These are phyloP conservation scores for Spinus pinus DNA, from an alignment of 2,797 vertebrate species.

Conservation along the genomic window DNA sequence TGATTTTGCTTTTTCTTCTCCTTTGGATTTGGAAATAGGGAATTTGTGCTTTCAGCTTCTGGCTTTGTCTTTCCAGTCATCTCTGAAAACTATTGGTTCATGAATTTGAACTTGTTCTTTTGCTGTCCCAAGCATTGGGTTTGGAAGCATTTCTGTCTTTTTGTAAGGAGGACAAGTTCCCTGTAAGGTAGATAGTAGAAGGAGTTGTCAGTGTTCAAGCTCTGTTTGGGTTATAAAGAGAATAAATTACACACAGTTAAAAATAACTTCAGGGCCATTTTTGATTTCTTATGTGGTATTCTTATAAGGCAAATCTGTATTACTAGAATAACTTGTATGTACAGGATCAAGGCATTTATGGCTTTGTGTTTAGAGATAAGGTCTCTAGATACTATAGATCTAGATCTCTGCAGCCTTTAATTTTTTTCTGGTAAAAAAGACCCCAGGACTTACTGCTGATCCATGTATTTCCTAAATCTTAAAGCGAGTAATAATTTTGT, in stretches of 20 bases:
- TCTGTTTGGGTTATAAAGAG: background rate
- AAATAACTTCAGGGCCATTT: background rate
- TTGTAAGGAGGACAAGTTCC: background rate
- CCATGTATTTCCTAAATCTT: background rate
- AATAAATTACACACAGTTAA: background rate
- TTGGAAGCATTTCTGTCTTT: background rate
- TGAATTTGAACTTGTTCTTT: background rate
- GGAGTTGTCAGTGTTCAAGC: background rate
- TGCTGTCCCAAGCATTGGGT: background rate
- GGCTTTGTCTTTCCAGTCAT: background rate
- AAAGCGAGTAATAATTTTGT: background rate
- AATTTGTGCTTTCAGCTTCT: background rate
- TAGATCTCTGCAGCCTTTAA: background rate
- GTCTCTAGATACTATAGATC: background rate
- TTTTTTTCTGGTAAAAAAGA: background rate
- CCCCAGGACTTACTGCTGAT: background rate
- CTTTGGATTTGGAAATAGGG: background rate
- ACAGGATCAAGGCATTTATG: background rate
- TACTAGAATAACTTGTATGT: background rate
- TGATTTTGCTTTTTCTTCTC: background rate
- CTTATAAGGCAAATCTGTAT: background rate
- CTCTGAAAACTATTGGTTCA: background rate
- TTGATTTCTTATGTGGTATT: background rate
- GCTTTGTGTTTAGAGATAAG: background rate
- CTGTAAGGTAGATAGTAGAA: background rate